These are phyloP conservation scores for Synergus itoensis DNA, from an alignment of 2,888 invertebrate species.

Conservation along the genomic window DNA sequence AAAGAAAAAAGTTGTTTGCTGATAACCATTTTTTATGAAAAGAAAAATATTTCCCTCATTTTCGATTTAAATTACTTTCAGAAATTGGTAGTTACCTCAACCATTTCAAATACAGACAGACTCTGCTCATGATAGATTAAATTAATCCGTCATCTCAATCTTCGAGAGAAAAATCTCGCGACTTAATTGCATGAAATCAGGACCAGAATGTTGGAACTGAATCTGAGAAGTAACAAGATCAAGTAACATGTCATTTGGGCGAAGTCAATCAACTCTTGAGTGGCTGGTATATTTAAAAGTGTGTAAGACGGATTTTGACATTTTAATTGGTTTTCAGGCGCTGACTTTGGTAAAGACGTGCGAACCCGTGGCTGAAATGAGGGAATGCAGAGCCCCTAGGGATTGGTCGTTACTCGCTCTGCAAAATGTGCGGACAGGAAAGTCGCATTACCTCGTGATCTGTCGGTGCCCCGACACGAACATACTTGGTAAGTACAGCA, in stretches of 20 bases:
- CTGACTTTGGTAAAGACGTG: constrained; percentile 95
- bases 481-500: constrained; percentile 85
- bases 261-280: too few relatives aligned
- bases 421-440: constrained; percentile 95
- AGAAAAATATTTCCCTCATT: too few relatives aligned
- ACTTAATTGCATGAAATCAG: background rate
- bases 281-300: background rate
- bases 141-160: too few relatives aligned
- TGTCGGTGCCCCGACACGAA: constrained; percentile 93
- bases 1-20: background rate
- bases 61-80: too few relatives aligned
- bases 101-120: too few relatives aligned
- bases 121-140: too few relatives aligned
- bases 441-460: constrained; percentile 95
- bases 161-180: background rate
- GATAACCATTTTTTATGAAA: too few relatives aligned
- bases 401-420: constrained; percentile 95
- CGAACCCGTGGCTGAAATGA: constrained; percentile 94
- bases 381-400: constrained; percentile 91
- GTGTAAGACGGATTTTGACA: background rate
- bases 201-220: background rate
- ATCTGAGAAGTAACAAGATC: too few relatives aligned
- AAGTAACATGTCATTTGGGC: too few relatives aligned
- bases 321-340: constrained; percentile 79
- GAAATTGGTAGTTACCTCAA: too few relatives aligned